These are phyloP conservation scores for Drosophila pegasa DNA, from an alignment of 2,888 invertebrate species.

Conservation along the genomic window DNA sequence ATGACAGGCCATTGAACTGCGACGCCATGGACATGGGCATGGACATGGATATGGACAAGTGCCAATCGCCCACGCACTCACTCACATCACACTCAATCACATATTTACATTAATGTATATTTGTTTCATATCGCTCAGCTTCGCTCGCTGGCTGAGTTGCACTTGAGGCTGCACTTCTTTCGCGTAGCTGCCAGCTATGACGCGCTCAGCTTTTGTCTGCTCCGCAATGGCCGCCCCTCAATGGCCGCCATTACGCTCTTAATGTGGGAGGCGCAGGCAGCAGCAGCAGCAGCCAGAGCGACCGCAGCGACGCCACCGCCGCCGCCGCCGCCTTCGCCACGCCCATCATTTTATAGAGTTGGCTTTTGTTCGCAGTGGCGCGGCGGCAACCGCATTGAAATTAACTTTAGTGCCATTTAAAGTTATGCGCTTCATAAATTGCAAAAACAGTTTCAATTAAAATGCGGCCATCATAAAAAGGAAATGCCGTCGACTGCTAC, in stretches of 20 bases:
- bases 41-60: slow-evolving; percentile 1
- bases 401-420: slow-evolving; percentile 80
- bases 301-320: slow-evolving; percentile 34
- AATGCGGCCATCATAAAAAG: slow-evolving; percentile 80
- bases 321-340: neutral
- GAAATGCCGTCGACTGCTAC: slow-evolving; percentile 72
- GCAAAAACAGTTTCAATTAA: slow-evolving; percentile 79
- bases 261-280: slow-evolving; percentile 37
- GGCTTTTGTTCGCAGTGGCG: slow-evolving; percentile 59
- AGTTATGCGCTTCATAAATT: slow-evolving; percentile 79
- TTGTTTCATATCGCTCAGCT: neutral
- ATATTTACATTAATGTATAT: neutral
- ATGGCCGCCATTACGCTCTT: slow-evolving; percentile 60
- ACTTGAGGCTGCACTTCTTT: slow-evolving; percentile 22
- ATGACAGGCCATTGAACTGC: slow-evolving; percentile 55
- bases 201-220: slow-evolving; percentile 58
- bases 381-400: slow-evolving; percentile 76
- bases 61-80: slow-evolving; percentile 3
- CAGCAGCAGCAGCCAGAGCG: slow-evolving; percentile 25
- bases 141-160: slow-evolving; percentile 25
- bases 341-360: slow-evolving; percentile 38
- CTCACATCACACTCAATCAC: neutral
- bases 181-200: slow-evolving; percentile 33
- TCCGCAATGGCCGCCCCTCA: slow-evolving; percentile 30
- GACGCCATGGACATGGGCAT: slow-evolving; percentile 20